Evolutionary conservation across 2,113 vertebrate species (phyloP).

Genomic region (Zosterops japonicus): DNA sequence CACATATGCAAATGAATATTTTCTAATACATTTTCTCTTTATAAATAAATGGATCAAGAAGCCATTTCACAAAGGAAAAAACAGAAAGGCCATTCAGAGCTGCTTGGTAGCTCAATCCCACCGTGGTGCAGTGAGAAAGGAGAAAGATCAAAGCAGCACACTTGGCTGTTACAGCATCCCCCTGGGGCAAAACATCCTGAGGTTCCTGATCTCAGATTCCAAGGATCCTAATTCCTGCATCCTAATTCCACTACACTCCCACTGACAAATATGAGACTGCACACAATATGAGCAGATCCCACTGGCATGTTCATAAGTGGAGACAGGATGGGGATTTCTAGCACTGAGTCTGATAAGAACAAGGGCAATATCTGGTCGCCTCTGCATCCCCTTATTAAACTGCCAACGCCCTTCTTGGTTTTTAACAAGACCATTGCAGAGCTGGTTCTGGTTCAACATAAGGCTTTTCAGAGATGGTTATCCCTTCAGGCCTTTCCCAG

Average conservation of each 20-base stretch:
- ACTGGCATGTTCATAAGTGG: rapidly evolving
- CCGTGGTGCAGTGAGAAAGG: not conserved
- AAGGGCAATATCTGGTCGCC: not conserved
- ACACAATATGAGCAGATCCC: rapidly evolving
- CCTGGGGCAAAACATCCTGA: not conserved
- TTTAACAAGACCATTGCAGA: not conserved
- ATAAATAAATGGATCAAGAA: not conserved
- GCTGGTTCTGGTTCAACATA: not conserved
- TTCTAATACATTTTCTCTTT: not conserved
- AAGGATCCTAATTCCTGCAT: not conserved
- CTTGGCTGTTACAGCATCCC: not conserved
- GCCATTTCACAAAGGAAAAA: not conserved
- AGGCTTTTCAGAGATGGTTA: not conserved
- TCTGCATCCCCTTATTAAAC: not conserved
- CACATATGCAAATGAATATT: not conserved
- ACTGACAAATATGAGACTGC: rapidly evolving
- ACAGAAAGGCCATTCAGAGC: not conserved
- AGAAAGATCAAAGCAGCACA: not conserved
- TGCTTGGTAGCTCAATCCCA: not conserved
- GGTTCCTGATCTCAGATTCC: not conserved
- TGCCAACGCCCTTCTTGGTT: not conserved
- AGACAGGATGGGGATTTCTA: not conserved
- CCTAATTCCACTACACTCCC: not conserved
- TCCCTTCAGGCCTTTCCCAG: not conserved
- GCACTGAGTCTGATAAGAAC: not conserved